Conservation (phyloP, 64 coral and sea anemone genomes). For the Actinia equina region DNA sequence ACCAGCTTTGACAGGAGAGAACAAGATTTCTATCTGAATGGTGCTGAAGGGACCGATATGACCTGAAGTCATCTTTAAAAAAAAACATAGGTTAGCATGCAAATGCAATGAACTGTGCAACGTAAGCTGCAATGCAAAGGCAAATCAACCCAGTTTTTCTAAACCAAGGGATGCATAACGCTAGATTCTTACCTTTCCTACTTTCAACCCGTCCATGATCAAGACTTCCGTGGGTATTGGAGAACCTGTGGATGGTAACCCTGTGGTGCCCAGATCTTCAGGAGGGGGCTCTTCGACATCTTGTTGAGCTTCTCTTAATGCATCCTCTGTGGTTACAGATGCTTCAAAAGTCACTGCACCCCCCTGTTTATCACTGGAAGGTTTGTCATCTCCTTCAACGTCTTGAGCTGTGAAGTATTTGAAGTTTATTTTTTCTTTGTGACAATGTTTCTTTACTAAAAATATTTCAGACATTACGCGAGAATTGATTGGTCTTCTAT, state of each 20-base stretch:
- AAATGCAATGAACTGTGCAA: too few relatives aligned
- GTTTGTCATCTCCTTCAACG: neutral
- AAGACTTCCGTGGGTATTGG: constrained; percentile 43
- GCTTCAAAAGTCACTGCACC: constrained; percentile 49
- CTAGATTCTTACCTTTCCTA: constrained; percentile 27
- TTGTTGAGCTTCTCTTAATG: constrained; percentile 11
- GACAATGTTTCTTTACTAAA: too few relatives aligned
- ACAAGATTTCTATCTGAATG: constrained; percentile 81
- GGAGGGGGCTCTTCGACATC: neutral
- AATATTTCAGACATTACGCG: too few relatives aligned
- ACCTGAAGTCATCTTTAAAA: constrained; percentile 54
- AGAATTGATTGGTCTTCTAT: too few relatives aligned
- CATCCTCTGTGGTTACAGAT: constrained; percentile 19
- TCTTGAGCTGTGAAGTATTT: constrained; percentile 11
- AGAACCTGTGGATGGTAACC: constrained; percentile 14
- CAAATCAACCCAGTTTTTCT: too few relatives aligned
- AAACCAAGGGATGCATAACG: too few relatives aligned
- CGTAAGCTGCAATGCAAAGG: too few relatives aligned
- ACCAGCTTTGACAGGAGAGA: constrained; percentile 81
- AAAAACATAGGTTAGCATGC: neutral
- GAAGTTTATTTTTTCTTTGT: too few relatives aligned
- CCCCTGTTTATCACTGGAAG: neutral
- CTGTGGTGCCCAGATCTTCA: neutral
- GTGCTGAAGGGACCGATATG: constrained; percentile 76
- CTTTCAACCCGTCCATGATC: constrained; percentile 38